Percentiles rank a stretch among this genome's conserved stretches.
These are phyloP conservation scores for Petrosia ficiformis DNA, from an alignment of 37 sponge, comb jelly and placozoan species.

Conservation along the genomic window DNA sequence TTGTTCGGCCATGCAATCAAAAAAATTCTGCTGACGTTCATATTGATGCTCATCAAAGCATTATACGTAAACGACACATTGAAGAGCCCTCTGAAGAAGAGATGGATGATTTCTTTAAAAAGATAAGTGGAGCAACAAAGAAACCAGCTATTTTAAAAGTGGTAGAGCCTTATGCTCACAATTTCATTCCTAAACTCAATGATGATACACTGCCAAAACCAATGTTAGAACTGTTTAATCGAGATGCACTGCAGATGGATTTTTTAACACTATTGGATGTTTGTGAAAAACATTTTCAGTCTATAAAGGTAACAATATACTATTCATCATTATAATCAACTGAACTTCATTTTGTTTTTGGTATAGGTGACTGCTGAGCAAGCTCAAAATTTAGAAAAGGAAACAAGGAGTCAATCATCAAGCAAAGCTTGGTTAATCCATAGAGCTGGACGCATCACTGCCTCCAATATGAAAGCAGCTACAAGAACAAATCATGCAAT, in stretches of 20 bases:
- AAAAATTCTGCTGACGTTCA: too few species aligned
- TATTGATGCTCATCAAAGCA: too few species aligned
- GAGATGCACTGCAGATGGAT: not conserved
- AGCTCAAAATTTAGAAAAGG: not conserved
- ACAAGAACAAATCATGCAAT: not conserved
- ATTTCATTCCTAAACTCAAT: slow-evolving; percentile 11
- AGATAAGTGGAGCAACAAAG: not conserved
- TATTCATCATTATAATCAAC: not conserved
- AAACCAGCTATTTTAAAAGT: slow-evolving; percentile 12
- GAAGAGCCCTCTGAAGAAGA: slow-evolving; percentile 1
- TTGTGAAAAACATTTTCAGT: slow-evolving; percentile 10
- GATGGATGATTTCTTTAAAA: slow-evolving; percentile 11
- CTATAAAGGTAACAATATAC: not conserved
- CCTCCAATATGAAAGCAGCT: not conserved
- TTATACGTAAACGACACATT: too few species aligned
- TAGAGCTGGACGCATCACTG: slow-evolving; percentile 5
- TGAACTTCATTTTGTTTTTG: not conserved
- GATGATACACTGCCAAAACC: not conserved
- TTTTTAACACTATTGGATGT: not conserved
- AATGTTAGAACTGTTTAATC: slow-evolving; percentile 7
- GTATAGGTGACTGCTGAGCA: not conserved
- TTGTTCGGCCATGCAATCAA: not conserved
- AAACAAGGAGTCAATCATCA: slow-evolving; percentile 16
- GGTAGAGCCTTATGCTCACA: slow-evolving; percentile 4
- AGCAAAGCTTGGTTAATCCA: slow-evolving; percentile 5